phyloP scores from a whole-genome alignment of 2,888 invertebrate species.

The Nipponacmea schrenckii region DNA sequence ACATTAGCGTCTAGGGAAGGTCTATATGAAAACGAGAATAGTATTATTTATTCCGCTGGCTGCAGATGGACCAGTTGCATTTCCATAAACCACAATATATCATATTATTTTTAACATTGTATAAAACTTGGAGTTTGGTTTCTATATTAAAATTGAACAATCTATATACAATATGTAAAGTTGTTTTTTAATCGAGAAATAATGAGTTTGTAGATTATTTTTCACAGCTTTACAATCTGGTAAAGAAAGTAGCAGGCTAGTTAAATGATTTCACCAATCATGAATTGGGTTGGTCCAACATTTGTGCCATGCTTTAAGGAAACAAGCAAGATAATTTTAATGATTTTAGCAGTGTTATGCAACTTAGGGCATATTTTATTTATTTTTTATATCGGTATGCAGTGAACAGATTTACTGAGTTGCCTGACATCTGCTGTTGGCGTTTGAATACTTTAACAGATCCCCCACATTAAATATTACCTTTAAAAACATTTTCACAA shows the following conservation, averaged over 20 bases:
- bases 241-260: not conserved
- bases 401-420: not conserved
- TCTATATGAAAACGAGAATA: no score
- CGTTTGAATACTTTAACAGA: not conserved
- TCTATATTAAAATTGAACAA: not conserved
- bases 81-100: no score
- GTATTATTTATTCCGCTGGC: no score
- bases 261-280: not conserved
- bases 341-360: not conserved
- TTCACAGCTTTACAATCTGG: not conserved
- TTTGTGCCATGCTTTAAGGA: not conserved
- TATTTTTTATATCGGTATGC: not conserved
- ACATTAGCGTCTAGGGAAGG: no score
- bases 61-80: no score
- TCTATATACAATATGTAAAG: not conserved
- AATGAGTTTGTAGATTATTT: slow-evolving; percentile 1
- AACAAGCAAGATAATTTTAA: not conserved
- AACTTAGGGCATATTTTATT: not conserved
- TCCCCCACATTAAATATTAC: not conserved
- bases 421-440: not conserved
- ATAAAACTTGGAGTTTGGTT: not conserved
- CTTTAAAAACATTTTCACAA: no score
- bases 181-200: not conserved
- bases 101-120: no score
- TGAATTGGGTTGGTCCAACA: not conserved